Conservation (phyloP, 53 echinoderm and acorn worm genomes). For the Luidia sarsii region DNA sequence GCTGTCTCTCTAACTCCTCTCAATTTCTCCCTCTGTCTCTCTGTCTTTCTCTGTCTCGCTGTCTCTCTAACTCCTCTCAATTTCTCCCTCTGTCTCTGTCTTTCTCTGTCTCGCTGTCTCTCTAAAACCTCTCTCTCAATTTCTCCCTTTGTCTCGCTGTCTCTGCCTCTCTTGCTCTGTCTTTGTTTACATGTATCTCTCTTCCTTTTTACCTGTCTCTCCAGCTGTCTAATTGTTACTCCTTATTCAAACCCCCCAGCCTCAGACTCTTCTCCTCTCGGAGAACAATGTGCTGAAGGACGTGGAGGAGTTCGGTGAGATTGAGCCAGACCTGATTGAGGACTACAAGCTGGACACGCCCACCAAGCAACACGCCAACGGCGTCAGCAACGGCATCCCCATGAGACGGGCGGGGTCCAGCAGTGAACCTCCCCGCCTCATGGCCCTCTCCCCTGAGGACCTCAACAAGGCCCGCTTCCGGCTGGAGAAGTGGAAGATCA, state of each 20-base stretch:
- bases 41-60: too few species aligned
- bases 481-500: slow-evolving; percentile 80
- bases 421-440: slow-evolving; percentile 31
- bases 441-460: slow-evolving; percentile 80
- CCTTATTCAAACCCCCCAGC: slow-evolving; percentile 65
- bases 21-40: too few species aligned
- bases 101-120: too few species aligned
- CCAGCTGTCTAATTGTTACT: too few species aligned
- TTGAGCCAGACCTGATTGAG: slow-evolving; percentile 77
- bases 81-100: too few species aligned
- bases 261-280: slow-evolving; percentile 88
- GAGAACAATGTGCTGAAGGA: slow-evolving; percentile 84
- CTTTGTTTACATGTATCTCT: neutral
- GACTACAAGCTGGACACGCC: slow-evolving; percentile 89
- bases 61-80: too few species aligned
- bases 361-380: slow-evolving; percentile 60
- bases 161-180: neutral
- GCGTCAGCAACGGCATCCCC: slow-evolving; percentile 60
- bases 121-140: too few species aligned
- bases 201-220: too few species aligned
- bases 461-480: slow-evolving; percentile 41
- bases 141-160: too few species aligned
- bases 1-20: too few species aligned
- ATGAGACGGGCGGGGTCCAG: slow-evolving; percentile 10
- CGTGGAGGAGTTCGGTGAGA: slow-evolving; percentile 81